Evolutionary conservation across 1,140 invertebrate genomes (phyloP), one percentile per base, ranked within the genome.

Genomic region (Trachymyrmex septentrionalis): DNA sequence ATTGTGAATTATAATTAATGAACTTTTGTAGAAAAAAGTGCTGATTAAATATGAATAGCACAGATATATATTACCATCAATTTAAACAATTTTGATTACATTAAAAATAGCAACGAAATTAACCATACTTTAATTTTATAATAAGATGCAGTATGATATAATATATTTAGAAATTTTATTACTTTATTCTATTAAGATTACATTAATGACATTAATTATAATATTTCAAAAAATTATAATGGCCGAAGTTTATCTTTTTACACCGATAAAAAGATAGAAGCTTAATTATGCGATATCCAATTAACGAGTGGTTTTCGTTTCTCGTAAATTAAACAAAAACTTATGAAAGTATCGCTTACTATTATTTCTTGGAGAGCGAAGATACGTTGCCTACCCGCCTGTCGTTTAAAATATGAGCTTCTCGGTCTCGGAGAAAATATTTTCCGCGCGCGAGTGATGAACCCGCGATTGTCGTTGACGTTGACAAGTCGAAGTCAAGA

Each of bases 401-500:
- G 48, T 19, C 55, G 24, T 38, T 73, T 82, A 73, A 82, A 59
- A 48, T 67, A 82, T 82, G 69, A 82, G 67, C 38, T 82, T n/a
- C 80, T 75, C 67, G 24, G 44, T 72, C 24, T 66, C 14, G 55
- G 69, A 75, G 80, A 84, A 84, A 84, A 84, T 84, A 75, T 84
- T 84, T 84, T 61, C n/a, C 67, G 30, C 48, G 71, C 82, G 73
- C 82, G 73, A 78, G 61, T 66, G 82, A 85, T 85, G 82, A 85
- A 53, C 30, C 16, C 48, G 61, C 71, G 82, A 85, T 85, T 85
- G 82, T 85, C 75, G 59, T 85, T 85, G 82, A 85, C 73, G 34
- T 85, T 78, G 82, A 85, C 80, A 84, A 75, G 80, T 84, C 80
- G 80, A 75, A 84, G 69, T 75, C 80, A 75, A 75, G 80, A 84